Base-by-base conservation (phyloP, 2,888 invertebrate genomes). In the Tenthredo amoena region DNA sequence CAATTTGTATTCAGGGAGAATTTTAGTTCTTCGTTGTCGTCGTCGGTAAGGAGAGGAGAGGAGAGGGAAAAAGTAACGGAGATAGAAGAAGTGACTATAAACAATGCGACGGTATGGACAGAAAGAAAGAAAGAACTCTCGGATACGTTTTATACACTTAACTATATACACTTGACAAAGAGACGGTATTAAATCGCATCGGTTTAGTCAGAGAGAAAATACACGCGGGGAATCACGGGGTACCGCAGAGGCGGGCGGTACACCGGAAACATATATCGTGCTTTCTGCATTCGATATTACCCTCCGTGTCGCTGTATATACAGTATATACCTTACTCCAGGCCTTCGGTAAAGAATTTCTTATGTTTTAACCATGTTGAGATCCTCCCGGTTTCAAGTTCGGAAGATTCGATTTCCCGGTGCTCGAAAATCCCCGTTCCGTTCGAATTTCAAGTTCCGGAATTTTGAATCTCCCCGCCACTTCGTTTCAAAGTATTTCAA, bases 181-280 rank as follows among this genome's bases (percentile, higher is more conserved):
- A 62, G 62, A 62, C 12, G 26, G 62, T 6, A 55, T 55, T 55
- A 55, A 55, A 55, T 55, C 55, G 62, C 62, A 62, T 62, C 62
- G 62, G 62, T 26, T 62, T 62, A 62, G 62, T 62, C 26, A 26
- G 62, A 62, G 26, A 62, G 62, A 26, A 62, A 62, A 62, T 0
- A 62, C 62, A 12, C 26, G 2, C 58, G 58, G 50, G 15, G 50
- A 7, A 40, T 40, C 1, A 40, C 9, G 47, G 47, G 47, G 47
- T 10, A 43, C 43, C 9, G 40, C 40, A 43, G 40, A 43, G 40
- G 47, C 47, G 7, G 55, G 6, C n/a, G n/a, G 6, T n/a, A 86
- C 91, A 91, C 92, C 92, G 92, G 92, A 92, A 92, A 91, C 91
- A 91, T 91, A 91, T 90, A 91, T 90, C 90, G 89, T 87, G 91